Evolutionary conservation across 2,113 vertebrate genomes (phyloP), one percentile per base, ranked within the genome.

Genomic region (Dermatemys mawii): DNA sequence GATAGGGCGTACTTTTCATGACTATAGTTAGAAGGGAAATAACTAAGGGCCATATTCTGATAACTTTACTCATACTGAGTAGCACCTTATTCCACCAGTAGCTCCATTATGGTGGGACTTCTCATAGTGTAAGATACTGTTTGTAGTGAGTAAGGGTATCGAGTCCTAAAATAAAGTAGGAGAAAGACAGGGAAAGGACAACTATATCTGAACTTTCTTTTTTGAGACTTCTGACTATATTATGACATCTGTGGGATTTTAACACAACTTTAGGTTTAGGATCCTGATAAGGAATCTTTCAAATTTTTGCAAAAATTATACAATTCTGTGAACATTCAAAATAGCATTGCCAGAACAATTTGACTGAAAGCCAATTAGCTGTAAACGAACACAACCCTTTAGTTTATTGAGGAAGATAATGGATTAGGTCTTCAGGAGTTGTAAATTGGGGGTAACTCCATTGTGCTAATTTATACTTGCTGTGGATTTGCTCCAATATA

Each of bases 51-150:
- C 16, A 90, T 12, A 13, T 93, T 84, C 16, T 82, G 53, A 70
- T 86, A 57, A 5, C 73, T 16, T 87, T 8, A 78, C 22, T 63
- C n/a, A 12, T 67, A 29, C 10, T 92, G 63, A 70, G n/a, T 22
- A 38, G 19, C n/a, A 70, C 4, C 16, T 0, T 2, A 85, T 32
- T 88, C 50, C 54, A 57, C 13, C 48, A 83, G 70, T 95, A 90
- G 48, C 12, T 24, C 13, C 53, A 35, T 14, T 78, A 21, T 10
- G 21, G 19, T n/a, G 17, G 19, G 63, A 38, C n/a, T 17, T 87
- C 86, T 55, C 51, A 82, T 63, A 38, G 1, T 1, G 0, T 48
- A n/a, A 75, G 6, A 22, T 4, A 14, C 6, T 50, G 16, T 4
- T 22, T 88, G 24, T 44, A 73, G 53, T 55, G 38, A 86, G 41